Base-by-base conservation (phyloP, 2,113 vertebrate genomes). In the Setophaga coronata region DNA sequence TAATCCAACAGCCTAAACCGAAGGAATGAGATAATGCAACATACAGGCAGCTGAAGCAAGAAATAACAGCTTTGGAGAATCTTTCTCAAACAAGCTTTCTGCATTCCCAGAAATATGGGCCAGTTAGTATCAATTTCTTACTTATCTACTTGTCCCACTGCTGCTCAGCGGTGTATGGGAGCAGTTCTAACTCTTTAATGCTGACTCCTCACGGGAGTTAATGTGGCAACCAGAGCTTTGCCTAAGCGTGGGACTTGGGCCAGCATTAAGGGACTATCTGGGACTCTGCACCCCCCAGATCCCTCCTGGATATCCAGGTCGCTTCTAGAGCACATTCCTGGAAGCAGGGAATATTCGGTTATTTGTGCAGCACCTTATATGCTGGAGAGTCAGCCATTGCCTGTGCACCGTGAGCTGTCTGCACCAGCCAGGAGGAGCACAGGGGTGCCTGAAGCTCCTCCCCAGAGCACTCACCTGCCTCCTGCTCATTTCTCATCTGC, bases 391-490 rank as follows among this genome's bases (percentile, higher is more conserved):
- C 20, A 18, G 43, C 31, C 12, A 10, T 10, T 33, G 26, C 45
- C 10, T 0, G 0, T 5, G 7, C 34, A 26, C 21, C 2, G 5
- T 6, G 8, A n/a, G 43, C 69, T 45, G 7, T 24, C 20, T 26
- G 53, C 29, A 31, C 18, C 9, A 11, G 10, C 61, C 36, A 24
- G n/a, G 8, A 6, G 36, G 42, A 70, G 61, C 56, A 26, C 29
- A 54, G 54, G 12, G 8, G 16, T 3, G 15, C 18, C 45, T 57
- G 6, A 19, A 38, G 26, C 24, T 26, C 23, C 57, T 36, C 5
- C 48, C 51, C 51, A 29, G 10, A 65, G 56, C 2, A 1, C 18
- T 66, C 71, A 18, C 31, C 36, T 40, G 28, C 28, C 16, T 50
- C 24, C 47, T 23, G 10, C 31, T 62, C 11, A 1, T 28, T n/a